Evolutionary conservation across 2,113 vertebrate genomes (phyloP).

Genomic region (Rana temporaria): DNA sequence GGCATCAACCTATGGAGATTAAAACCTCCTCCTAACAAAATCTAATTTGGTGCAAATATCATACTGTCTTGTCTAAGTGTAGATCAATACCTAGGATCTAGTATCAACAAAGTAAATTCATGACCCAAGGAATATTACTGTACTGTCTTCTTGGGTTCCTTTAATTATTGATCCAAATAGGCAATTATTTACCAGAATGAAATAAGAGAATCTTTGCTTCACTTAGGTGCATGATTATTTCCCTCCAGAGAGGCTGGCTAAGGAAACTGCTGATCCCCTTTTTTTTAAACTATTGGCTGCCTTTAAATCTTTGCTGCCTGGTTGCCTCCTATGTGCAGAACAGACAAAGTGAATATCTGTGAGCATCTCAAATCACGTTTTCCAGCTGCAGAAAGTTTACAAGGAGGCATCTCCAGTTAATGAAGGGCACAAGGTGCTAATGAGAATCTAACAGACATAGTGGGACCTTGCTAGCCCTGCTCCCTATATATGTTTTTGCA

Average conservation of each 20-base stretch:
- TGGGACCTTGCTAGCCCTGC: neutral
- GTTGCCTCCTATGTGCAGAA: conserved; percentile 40
- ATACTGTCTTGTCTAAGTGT: neutral
- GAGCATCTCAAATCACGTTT: conserved; percentile 9
- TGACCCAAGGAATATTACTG: conserved; percentile 63
- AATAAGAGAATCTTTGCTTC: neutral
- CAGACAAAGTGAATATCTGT: neutral
- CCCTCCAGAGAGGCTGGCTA: neutral
- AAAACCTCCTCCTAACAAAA: neutral
- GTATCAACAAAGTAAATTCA: conserved; percentile 60
- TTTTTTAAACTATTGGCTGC: conserved; percentile 3
- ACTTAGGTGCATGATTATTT: neutral
- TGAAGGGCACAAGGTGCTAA: conserved; percentile 6
- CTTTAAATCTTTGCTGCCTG: conserved; percentile 21
- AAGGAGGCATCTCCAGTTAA: conserved; percentile 17
- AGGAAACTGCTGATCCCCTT: conserved; percentile 12
- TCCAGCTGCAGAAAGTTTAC: conserved; percentile 58
- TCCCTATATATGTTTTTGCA: neutral
- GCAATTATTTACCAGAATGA: conserved; percentile 57
- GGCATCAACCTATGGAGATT: neutral
- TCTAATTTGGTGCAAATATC: neutral
- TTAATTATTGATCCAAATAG: conserved; percentile 61
- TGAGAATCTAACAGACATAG: neutral
- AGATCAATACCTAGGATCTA: conserved; percentile 6
- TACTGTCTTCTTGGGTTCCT: conserved; percentile 61